Base-by-base conservation (phyloP, 2,888 invertebrate genomes). In the Ophonus ardosiacus region DNA sequence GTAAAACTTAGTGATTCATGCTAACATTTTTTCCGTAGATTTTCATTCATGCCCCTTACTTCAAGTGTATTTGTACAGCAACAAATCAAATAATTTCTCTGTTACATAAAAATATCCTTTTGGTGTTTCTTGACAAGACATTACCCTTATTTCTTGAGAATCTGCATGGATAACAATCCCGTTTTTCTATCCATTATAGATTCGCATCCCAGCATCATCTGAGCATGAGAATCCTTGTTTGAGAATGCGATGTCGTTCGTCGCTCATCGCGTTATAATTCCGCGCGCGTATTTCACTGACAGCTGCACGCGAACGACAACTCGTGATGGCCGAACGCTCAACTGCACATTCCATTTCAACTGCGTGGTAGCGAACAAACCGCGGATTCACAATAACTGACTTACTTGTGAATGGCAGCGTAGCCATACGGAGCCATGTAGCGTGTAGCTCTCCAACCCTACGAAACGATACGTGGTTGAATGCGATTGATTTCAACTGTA, bases 321-420 rank as follows among this genome's bases (percentile, higher is more conserved):
- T 78, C 78, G 78, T 78, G 78, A 78, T 78, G 78, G 78, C 78
- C 78, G 78, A 78, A 80, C 80, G 43, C 61, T 80, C 80, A 78
- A 59, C 56, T 78, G 59, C 78, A 59, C 80, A 80, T 80, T 80
- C 80, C 80, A 80, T 78, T 78, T 78, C 57, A 24, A 31, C 24
- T 57, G 57, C 17, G 68, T n/a, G 68, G n/a, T 10, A 24, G 68
- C 68, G 68, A 68, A 68, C 38, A 68, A 63, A 68, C 68, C 68
- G 68, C 68, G 68, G 38, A 68, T 68, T 38, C n/a, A 68, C 68
- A 68, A 68, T 68, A 63, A 68, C 68, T 68, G 68, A 38, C 68
- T 68, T 68, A 68, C 31, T 68, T 68, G 63, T 21, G 63, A 63
- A 63, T 63, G 24, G 31, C 31, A 31, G 68, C 7, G 21, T 8